phyloP scores from a whole-genome alignment of 2,113 vertebrate species.

The Morone saxatilis region DNA sequence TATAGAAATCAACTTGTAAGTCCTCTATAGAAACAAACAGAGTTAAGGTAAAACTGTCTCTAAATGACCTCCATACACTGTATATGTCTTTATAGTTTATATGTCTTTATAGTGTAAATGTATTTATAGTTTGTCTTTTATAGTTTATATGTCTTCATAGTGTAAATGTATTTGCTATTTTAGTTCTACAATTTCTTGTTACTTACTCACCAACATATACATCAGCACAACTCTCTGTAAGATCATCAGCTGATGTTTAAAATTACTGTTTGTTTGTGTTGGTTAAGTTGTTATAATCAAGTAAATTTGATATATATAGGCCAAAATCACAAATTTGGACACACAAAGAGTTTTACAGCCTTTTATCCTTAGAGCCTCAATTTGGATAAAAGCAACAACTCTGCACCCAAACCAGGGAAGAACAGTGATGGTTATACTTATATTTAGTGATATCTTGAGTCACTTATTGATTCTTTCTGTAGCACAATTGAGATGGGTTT shows the following conservation, averaged over 20 bases:
- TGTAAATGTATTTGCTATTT: not conserved
- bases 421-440: not conserved
- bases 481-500: not conserved
- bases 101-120: not conserved
- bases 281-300: not conserved
- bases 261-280: not conserved
- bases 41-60: not conserved
- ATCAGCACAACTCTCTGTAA: not conserved
- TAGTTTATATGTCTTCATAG: not conserved
- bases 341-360: not conserved
- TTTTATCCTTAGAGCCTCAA: not conserved
- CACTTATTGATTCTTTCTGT: not conserved
- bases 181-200: not conserved
- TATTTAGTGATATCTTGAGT: not conserved
- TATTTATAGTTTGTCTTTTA: not conserved
- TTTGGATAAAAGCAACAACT: not conserved
- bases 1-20: not conserved
- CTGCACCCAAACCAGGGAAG: not conserved
- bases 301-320: not conserved
- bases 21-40: not conserved
- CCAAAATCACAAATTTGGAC: not conserved
- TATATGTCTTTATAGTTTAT: not conserved
- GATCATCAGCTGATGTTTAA: not conserved
- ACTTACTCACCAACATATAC: not conserved
- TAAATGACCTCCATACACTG: no score